Evolutionary conservation across 2,888 invertebrate species (phyloP).

Genomic region (Rugalucina vietnamica): DNA sequence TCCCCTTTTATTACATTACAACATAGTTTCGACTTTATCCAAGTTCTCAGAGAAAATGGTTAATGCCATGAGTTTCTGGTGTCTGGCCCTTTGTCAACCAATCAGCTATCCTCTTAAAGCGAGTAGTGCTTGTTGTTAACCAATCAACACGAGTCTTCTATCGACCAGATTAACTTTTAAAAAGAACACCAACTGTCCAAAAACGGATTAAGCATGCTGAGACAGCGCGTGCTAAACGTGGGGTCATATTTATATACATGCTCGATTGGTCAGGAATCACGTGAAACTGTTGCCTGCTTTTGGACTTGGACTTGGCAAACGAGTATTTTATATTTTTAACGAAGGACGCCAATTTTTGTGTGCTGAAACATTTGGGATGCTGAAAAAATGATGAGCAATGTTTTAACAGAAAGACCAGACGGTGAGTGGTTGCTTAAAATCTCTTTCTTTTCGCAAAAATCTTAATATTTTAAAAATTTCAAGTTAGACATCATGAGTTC

Average conservation of each 20-base stretch:
- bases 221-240: background rate
- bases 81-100: background rate
- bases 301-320: too few relatives aligned
- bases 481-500: too few relatives aligned
- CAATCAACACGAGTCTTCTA: background rate
- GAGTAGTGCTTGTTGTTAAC: constrained; percentile 4
- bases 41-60: background rate
- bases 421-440: background rate
- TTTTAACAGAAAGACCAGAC: background rate
- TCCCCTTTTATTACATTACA: too few relatives aligned
- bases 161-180: background rate
- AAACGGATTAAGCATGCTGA: constrained; percentile 7
- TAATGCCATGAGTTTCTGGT: background rate
- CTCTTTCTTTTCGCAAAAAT: too few relatives aligned
- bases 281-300: background rate
- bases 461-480: too few relatives aligned
- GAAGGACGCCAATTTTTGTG: background rate
- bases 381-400: background rate
- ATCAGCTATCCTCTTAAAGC: constrained; percentile 3
- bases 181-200: background rate
- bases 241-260: background rate
- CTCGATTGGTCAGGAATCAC: background rate
- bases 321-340: background rate
- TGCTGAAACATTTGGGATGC: background rate
- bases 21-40: background rate